Conservation (phyloP, 2,113 vertebrate genomes). For the Gymnorhina tibicen region DNA sequence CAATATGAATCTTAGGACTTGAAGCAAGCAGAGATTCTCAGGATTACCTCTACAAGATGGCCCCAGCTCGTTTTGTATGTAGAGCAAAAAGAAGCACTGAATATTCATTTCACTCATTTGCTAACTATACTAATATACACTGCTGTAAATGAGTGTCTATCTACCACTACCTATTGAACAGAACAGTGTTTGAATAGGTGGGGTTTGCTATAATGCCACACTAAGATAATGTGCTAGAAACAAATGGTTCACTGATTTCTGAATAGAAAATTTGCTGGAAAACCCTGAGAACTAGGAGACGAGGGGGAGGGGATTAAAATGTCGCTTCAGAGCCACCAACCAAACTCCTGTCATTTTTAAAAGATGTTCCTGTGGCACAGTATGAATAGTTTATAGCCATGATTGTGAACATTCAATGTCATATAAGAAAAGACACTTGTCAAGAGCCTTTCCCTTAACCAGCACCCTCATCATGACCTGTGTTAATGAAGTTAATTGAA, state of each 20-base stretch:
- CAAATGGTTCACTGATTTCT: background rate
- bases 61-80: background rate
- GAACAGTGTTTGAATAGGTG: slow-evolving; percentile 29
- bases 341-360: slow-evolving; percentile 32
- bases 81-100: slow-evolving; percentile 2
- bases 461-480: slow-evolving; percentile 82
- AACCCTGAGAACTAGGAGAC: background rate
- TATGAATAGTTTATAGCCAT: slow-evolving; percentile 38
- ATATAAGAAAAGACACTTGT: slow-evolving; percentile 76
- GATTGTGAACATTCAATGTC: slow-evolving; percentile 60
- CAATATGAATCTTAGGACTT: slow-evolving; percentile 4
- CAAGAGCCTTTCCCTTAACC: slow-evolving; percentile 78
- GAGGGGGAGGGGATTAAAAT: slow-evolving; percentile 32
- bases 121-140: slow-evolving; percentile 2
- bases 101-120: slow-evolving; percentile 44
- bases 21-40: slow-evolving; percentile 10
- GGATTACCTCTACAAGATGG: background rate
- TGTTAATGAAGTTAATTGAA: slow-evolving; percentile 99
- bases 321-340: background rate
- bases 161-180: slow-evolving; percentile 13
- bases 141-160: slow-evolving; percentile 9
- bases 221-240: slow-evolving; percentile 43
- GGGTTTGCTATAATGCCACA: background rate
- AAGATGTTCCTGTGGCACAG: slow-evolving; percentile 16
- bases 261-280: background rate